Evolutionary conservation across 35 echinoderm and acorn worm species (phyloP).

Genomic region (Apostichopus californicus): DNA sequence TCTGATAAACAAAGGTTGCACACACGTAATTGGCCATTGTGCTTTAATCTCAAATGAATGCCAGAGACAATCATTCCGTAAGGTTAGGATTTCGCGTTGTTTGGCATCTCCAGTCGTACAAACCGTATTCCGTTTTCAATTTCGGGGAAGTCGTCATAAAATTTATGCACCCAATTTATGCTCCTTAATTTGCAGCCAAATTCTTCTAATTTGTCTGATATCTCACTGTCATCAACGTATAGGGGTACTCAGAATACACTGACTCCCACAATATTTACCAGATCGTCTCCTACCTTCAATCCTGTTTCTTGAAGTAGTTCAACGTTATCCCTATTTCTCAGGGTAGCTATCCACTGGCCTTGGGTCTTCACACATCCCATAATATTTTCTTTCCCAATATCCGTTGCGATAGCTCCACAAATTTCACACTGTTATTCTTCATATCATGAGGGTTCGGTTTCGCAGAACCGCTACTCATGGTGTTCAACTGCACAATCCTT

Average conservation of each 20-base stretch:
- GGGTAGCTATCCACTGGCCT: not conserved
- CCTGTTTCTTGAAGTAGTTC: slow-evolving; percentile 26
- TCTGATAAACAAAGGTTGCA: not conserved
- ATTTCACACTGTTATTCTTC: not conserved
- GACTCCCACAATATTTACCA: not conserved
- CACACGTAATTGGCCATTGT: not conserved
- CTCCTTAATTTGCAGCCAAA: not conserved
- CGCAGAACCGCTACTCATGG: not conserved
- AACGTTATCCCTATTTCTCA: not conserved
- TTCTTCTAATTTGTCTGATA: not conserved
- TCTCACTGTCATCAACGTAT: not conserved
- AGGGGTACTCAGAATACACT: not conserved
- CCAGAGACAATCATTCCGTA: not conserved
- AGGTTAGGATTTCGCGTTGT: not conserved
- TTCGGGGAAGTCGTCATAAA: not conserved
- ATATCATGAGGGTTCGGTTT: not conserved
- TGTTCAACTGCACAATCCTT: not conserved
- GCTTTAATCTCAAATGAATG: not conserved
- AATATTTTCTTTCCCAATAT: slow-evolving; percentile 1
- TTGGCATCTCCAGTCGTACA: not conserved
- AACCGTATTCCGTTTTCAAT: not conserved
- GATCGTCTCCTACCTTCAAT: not conserved
- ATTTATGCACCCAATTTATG: not conserved
- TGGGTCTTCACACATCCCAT: not conserved
- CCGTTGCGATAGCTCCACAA: not conserved